Evolutionary conservation across 2,113 vertebrate species (phyloP), one percentile per base, ranked within the genome.

Genomic region (Pterocles orientalis): DNA sequence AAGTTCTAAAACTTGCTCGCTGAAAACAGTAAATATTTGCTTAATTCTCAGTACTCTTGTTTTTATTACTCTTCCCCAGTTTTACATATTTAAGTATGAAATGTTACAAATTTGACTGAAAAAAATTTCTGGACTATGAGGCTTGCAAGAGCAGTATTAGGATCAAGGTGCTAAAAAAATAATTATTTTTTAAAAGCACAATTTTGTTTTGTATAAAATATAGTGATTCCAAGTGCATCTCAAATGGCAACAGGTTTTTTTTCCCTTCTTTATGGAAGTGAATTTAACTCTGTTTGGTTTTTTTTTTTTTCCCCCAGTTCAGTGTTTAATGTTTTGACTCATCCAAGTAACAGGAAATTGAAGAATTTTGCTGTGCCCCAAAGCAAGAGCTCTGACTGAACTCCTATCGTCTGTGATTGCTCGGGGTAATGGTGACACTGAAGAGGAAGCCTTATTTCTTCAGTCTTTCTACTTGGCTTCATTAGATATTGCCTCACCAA

Each of bases 381-480:
- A n/a, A 75, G 82, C 29, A 62, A 41, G 28, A 33, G n/a, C 36
- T 57, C 68, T 53, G 48, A 11, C 45, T 60, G 66, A 65, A 13
- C 16, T 45, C n/a, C 45, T 31, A 1, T 11, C 1, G 0, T 34
- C 62, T 53, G 43, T 0, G 0, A 23, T 33, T 77, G 58, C 58
- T 80, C 21, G 16, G 25, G n/a, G 18, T 75, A 69, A 53, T 5
- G 51, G 60, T 20, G 14, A 34, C 36, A 18, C 16, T 23, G 43
- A 90, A 41, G 60, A 82, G 11, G 29, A 45, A 43, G 28, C 18
- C 61, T 86, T 73, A 28, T 58, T 93, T 95, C 76, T 92, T 41
- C 62, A 83, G 66, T 50, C 45, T 92, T 77, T 43, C 45, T 80
- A n/a, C 45, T 86, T 78, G 8, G 43, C 53, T 77, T 91, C 66